These are phyloP conservation scores for Standfussiana lucernea DNA, from an alignment of 2,888 invertebrate genomes.

Conservation along the genomic window DNA sequence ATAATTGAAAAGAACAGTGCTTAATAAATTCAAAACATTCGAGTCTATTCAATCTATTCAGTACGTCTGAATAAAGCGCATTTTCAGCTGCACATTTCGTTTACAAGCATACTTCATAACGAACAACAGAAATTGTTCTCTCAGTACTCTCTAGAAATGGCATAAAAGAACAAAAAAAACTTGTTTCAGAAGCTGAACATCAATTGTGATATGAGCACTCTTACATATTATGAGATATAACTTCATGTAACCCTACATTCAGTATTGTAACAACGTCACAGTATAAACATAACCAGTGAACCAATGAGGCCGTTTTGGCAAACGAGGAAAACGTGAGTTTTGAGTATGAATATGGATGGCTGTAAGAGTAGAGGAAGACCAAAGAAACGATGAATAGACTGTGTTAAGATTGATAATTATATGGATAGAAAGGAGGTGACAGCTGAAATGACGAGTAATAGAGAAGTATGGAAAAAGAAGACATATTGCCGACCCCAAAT, in stretches of 20 bases:
- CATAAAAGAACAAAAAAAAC: constrained; percentile 27
- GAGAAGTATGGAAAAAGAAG: background rate
- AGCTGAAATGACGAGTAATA: background rate
- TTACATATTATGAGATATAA: constrained; percentile 61
- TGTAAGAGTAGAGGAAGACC: background rate
- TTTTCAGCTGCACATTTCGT: background rate
- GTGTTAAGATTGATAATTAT: background rate
- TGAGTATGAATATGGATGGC: background rate
- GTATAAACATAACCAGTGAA: background rate
- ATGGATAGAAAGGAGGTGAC: background rate
- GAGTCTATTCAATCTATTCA: background rate
- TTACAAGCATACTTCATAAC: background rate
- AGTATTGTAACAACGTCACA: constrained; percentile 58
- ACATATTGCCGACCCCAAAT: background rate
- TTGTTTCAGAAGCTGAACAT: constrained; percentile 40
- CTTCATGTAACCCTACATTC: constrained; percentile 58
- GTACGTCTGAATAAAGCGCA: background rate
- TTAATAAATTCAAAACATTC: background rate
- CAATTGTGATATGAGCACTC: constrained; percentile 58
- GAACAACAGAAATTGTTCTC: constrained; percentile 19
- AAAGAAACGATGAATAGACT: background rate
- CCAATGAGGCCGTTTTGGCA: background rate
- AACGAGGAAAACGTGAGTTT: background rate
- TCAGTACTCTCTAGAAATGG: constrained; percentile 2
- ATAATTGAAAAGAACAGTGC: background rate